A percentile compares a stretch with the other conserved stretches of the same genome.
Evolutionary conservation across 2,113 vertebrate genomes (phyloP).

Genomic region (Gorsachius goisagi): DNA sequence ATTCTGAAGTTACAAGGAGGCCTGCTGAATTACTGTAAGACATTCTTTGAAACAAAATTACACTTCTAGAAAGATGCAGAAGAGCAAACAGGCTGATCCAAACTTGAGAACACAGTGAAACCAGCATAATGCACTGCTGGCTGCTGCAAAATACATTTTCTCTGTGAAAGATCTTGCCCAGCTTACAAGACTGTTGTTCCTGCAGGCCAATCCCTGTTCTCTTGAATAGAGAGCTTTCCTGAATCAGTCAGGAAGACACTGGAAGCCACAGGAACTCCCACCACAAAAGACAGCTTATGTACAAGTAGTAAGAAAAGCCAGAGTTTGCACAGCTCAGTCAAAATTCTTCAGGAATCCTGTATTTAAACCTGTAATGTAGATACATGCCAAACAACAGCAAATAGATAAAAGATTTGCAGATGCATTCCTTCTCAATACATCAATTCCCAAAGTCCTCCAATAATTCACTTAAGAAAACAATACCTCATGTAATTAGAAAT

Average conservation of each 20-base stretch:
- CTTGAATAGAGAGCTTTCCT: neutral
- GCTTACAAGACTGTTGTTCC: neutral
- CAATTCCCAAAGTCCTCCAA: neutral
- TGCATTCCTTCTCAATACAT: neutral
- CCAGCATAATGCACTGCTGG: neutral
- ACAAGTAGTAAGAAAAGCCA: neutral
- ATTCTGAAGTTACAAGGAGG: neutral
- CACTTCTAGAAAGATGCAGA: neutral
- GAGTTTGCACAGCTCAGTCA: neutral
- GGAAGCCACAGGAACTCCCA: neutral
- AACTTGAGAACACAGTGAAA: neutral
- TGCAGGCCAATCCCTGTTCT: neutral
- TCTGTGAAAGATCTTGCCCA: neutral
- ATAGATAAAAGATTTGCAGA: neutral
- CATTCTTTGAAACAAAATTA: neutral
- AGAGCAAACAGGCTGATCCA: neutral
- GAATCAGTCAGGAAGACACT: neutral
- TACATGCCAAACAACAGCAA: neutral
- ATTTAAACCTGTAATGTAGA: neutral
- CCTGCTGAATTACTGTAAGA: neutral
- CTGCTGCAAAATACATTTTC: neutral
- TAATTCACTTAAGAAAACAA: neutral
- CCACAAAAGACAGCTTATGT: neutral
- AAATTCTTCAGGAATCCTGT: neutral
- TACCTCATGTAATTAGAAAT: neutral